A percentile compares a stretch with the other conserved stretches of the same genome.
Conservation (phyloP, 2,797 vertebrate genomes). For the Neosalanx taihuensis region DNA sequence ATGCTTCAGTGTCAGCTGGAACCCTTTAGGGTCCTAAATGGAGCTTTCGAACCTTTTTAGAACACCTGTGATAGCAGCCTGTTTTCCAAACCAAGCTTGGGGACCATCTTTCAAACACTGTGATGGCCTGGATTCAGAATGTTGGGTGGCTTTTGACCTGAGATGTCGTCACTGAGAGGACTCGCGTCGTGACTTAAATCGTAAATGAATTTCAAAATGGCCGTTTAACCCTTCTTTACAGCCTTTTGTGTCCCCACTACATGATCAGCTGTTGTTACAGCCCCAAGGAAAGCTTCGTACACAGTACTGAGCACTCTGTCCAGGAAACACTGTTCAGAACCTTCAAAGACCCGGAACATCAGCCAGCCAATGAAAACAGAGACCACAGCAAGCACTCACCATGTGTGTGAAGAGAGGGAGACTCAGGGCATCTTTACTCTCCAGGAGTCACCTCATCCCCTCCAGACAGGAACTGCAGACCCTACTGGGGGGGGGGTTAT, state of each 20-base stretch:
- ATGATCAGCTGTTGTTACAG: no score
- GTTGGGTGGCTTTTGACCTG: neutral
- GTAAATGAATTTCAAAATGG: neutral
- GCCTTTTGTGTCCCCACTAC: no score
- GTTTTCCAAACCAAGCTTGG: neutral
- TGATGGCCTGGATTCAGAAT: neutral
- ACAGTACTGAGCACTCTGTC: no score
- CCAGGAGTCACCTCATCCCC: slow-evolving; percentile 86
- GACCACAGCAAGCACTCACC: slow-evolving; percentile 58
- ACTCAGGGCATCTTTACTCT: slow-evolving; percentile 86
- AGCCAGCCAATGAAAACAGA: neutral
- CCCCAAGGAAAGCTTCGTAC: slow-evolving; percentile 8
- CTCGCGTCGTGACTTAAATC: neutral
- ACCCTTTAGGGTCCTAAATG: no score
- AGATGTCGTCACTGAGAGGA: neutral
- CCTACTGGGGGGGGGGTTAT: slow-evolving; percentile 9
- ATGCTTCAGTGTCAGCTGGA: neutral
- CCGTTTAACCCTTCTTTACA: no score
- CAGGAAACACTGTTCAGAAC: no score
- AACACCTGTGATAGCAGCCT: no score
- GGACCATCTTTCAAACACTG: neutral
- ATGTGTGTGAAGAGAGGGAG: slow-evolving; percentile 61
- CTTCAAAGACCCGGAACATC: no score
- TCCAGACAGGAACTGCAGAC: slow-evolving; percentile 52
- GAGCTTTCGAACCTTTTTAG: no score